Evolutionary conservation across 2,113 vertebrate species (phyloP).

Genomic region (Nematolebias whitei): DNA sequence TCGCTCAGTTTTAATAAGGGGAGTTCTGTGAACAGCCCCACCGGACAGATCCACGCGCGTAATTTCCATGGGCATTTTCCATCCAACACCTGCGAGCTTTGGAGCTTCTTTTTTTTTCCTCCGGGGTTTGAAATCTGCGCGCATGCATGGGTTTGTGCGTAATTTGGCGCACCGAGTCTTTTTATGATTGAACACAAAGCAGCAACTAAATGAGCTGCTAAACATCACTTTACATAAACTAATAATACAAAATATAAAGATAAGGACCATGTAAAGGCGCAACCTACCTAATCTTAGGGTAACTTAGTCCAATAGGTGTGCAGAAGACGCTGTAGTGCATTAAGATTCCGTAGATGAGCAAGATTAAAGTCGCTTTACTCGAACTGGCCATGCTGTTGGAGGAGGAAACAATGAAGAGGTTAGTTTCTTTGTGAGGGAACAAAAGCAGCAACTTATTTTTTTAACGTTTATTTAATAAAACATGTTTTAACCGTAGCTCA

Average conservation of each 20-base stretch:
- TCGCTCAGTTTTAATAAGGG: conserved; percentile 73
- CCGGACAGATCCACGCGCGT: conserved; percentile 49
- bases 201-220: background rate
- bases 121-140: background rate
- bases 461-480: no score
- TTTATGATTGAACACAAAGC: background rate
- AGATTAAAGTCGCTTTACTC: conserved; percentile 91
- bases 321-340: conserved; percentile 95
- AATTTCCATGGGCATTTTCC: conserved; percentile 51
- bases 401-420: conserved; percentile 58
- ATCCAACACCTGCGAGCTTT: conserved; percentile 3
- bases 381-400: conserved; percentile 92
- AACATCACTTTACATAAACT: conserved; percentile 74
- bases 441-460: conserved; percentile 6
- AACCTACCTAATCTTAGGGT: conserved; percentile 93
- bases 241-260: background rate
- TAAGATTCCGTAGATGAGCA: conserved; percentile 95
- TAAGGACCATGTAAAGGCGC: conserved; percentile 59
- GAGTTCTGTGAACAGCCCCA: conserved; percentile 69
- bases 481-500: no score
- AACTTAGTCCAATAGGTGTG: conserved; percentile 92
- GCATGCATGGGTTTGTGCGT: conserved; percentile 18
- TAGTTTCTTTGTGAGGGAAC: conserved; percentile 13
- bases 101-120: background rate
- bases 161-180: conserved; percentile 21